Conservation (phyloP, 2,797 vertebrate species). For the Megalops cyprinoides region DNA sequence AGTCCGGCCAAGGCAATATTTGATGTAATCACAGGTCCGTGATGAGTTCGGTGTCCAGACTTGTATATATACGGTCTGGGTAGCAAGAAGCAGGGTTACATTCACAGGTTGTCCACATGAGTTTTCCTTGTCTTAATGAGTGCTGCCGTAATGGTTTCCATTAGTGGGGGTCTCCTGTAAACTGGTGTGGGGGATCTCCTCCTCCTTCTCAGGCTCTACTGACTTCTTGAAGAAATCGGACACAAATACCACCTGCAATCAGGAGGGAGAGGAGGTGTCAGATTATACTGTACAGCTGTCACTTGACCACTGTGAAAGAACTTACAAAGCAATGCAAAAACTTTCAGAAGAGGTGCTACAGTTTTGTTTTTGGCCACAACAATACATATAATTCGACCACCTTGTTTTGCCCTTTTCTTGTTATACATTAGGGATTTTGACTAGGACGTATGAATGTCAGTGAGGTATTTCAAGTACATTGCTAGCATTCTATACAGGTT, state of each 20-base stretch:
- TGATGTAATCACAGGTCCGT: conserved; percentile 55
- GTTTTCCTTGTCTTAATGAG: conserved; percentile 76
- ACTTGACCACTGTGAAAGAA: neutral
- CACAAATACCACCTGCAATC: conserved; percentile 82
- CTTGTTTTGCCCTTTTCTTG: too few relatives aligned
- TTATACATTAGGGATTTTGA: neutral
- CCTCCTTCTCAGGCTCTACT: conserved; percentile 68
- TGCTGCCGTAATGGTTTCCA: conserved; percentile 87
- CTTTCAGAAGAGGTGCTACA: too few relatives aligned
- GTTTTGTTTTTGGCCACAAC: too few relatives aligned
- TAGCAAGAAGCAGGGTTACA: conserved; percentile 71
- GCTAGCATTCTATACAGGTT: neutral
- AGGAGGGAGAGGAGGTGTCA: conserved; percentile 14
- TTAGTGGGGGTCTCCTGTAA: conserved; percentile 88
- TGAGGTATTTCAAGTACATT: too few relatives aligned
- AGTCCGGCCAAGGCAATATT: conserved; percentile 80
- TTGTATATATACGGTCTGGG: conserved; percentile 50
- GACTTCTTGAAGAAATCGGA: conserved; percentile 91
- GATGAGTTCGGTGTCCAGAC: conserved; percentile 51
- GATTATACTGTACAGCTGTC: neutral
- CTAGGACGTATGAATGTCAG: neutral
- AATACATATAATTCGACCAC: too few relatives aligned
- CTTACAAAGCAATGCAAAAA: too few relatives aligned
- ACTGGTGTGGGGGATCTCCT: conserved; percentile 82
- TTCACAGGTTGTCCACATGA: conserved; percentile 76